Conservation (phyloP, 1,140 invertebrate genomes). For the Zophobas atratus region DNA sequence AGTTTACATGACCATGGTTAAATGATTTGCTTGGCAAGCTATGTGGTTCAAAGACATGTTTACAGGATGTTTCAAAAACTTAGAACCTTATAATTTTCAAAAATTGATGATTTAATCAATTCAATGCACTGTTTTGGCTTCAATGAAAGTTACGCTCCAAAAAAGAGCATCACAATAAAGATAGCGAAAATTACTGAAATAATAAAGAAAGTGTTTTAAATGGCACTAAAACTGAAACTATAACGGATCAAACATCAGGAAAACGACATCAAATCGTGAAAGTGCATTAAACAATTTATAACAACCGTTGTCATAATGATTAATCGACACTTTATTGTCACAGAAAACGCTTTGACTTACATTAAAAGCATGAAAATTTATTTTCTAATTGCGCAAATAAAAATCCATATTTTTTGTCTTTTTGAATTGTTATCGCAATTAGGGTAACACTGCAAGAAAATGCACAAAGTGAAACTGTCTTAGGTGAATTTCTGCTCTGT, state of each 20-base stretch:
- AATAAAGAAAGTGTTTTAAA: constrained; percentile 31
- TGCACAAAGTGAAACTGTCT: constrained; percentile 29
- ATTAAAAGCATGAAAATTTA: constrained; percentile 4
- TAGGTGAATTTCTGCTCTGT: constrained; percentile 21
- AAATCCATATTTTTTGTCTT: constrained; percentile 22
- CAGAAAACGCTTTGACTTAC: too few species aligned
- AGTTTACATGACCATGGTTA: neutral
- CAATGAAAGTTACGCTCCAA: constrained; percentile 10
- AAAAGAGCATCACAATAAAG: neutral
- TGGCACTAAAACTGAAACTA: neutral
- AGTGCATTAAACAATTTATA: constrained; percentile 22
- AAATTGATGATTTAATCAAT: neutral
- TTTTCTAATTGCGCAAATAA: constrained; percentile 22
- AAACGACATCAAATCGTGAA: constrained; percentile 8
- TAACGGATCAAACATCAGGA: neutral
- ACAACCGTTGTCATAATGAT: neutral
- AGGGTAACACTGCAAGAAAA: neutral
- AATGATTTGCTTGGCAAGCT: constrained; percentile 11
- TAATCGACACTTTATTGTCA: constrained; percentile 1
- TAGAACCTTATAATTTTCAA: neutral
- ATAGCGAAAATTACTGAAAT: constrained; percentile 17
- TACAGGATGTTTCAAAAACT: constrained; percentile 9
- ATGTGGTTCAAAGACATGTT: constrained; percentile 11
- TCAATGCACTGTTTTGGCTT: neutral
- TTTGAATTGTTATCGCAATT: neutral